A percentile compares a stretch with the other conserved stretches of the same genome.
phyloP scores from a whole-genome alignment of 2,797 vertebrate genomes.

The Mastacembelus armatus region DNA sequence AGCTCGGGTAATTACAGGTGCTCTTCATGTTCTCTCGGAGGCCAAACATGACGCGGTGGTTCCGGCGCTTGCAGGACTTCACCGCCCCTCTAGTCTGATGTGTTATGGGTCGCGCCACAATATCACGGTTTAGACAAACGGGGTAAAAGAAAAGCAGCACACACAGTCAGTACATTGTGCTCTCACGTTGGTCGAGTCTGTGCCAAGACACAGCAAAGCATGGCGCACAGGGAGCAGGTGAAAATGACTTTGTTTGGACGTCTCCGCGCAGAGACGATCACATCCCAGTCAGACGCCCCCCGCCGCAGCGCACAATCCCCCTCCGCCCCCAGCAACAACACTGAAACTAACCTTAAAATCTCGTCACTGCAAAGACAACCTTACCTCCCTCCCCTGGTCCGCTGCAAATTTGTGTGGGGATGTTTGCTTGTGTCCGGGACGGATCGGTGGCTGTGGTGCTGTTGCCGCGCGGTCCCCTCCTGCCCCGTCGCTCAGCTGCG shows the following conservation, averaged over 20 bases:
- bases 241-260: constrained; percentile 42
- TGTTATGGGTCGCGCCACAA: constrained; percentile 4
- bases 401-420: constrained; percentile 11
- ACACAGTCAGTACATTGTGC: not conserved
- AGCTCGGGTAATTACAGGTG: constrained; percentile 3
- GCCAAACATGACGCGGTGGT: no score
- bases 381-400: constrained; percentile 55
- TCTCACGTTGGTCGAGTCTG: not conserved
- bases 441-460: constrained; percentile 43
- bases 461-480: constrained; percentile 51
- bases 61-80: no score
- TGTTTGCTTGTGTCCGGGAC: constrained; percentile 43
- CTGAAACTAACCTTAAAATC: not conserved
- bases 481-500: constrained; percentile 78
- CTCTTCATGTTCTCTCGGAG: no score
- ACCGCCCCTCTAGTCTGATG: constrained; percentile 34
- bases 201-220: not conserved
- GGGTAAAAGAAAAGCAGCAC: not conserved
- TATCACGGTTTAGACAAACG: not conserved
- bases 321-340: not conserved
- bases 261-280: constrained; percentile 16
- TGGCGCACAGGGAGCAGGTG: constrained; percentile 25
- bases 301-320: not conserved
- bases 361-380: constrained; percentile 12
- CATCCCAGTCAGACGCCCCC: not conserved